These are phyloP conservation scores for Drosophila acutilabella DNA, from an alignment of 2,888 invertebrate species.

Conservation along the genomic window DNA sequence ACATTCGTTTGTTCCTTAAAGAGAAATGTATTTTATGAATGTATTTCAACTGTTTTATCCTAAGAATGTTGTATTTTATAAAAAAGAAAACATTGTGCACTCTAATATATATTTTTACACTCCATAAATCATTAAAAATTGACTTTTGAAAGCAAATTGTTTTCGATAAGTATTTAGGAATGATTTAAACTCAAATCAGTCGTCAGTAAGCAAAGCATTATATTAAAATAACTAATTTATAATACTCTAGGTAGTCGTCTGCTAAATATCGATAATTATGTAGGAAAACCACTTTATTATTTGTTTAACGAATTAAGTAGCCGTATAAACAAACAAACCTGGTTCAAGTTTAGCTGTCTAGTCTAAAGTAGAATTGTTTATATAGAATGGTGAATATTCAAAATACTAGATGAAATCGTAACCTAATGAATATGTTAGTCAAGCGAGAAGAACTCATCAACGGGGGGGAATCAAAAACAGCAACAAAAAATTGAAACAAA, in stretches of 20 bases:
- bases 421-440: background rate
- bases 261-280: background rate
- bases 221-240: background rate
- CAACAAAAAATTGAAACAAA: background rate
- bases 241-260: too few relatives aligned
- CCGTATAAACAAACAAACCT: background rate
- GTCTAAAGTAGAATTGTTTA: background rate
- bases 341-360: background rate
- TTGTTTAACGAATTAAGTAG: too few relatives aligned
- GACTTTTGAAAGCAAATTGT: background rate
- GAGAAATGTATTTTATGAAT: constrained; percentile 13
- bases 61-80: constrained; percentile 14
- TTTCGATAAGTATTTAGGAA: background rate
- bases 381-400: background rate
- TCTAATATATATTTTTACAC: constrained; percentile 11
- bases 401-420: constrained; percentile 7
- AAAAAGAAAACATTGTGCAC: constrained; percentile 8
- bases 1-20: constrained; percentile 25
- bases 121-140: background rate
- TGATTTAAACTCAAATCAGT: too few relatives aligned
- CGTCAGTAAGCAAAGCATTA: too few relatives aligned
- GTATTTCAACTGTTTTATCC: constrained; percentile 13
- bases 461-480: background rate
- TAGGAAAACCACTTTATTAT: too few relatives aligned
- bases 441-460: constrained; percentile 9